Conservation (phyloP, 2,113 vertebrate species). For the Hemibagrus wyckioides region DNA sequence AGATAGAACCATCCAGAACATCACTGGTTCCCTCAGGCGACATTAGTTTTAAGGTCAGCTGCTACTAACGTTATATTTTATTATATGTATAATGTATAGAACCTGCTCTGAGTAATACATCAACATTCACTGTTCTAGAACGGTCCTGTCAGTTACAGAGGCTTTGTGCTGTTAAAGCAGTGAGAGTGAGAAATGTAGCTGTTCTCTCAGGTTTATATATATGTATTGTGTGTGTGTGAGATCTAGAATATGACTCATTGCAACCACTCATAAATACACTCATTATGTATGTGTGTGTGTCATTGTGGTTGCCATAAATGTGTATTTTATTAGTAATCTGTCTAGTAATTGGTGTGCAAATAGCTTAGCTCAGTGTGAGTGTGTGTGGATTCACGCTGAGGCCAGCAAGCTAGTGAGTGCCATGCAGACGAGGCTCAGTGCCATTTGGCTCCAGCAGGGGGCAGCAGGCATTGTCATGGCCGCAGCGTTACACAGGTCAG, state of each 20-base stretch:
- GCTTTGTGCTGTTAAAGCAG: not conserved
- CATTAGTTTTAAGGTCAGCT: not conserved
- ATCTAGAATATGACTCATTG: not conserved
- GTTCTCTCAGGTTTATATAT: not conserved
- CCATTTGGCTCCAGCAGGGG: slow-evolving; percentile 47
- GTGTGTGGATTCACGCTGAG: slow-evolving; percentile 38
- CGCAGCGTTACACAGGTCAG: slow-evolving; percentile 72
- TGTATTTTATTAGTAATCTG: not conserved
- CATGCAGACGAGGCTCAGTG: slow-evolving; percentile 53
- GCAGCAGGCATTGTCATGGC: not conserved
- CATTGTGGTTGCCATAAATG: not conserved
- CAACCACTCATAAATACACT: not conserved
- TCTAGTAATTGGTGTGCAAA: not conserved
- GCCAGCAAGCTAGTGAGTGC: slow-evolving; percentile 52
- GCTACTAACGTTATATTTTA: not conserved
- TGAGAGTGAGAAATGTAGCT: not conserved
- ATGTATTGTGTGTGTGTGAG: not conserved
- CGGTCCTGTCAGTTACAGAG: not conserved
- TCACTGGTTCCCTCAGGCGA: not conserved
- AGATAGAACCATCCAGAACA: not conserved
- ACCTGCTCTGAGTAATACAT: not conserved
- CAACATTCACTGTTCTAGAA: not conserved
- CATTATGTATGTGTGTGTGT: not conserved
- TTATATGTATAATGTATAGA: not conserved
- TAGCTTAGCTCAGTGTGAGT: not conserved